phyloP scores from a whole-genome alignment of 2,797 vertebrate species.

The Chromobotia macracanthus region DNA sequence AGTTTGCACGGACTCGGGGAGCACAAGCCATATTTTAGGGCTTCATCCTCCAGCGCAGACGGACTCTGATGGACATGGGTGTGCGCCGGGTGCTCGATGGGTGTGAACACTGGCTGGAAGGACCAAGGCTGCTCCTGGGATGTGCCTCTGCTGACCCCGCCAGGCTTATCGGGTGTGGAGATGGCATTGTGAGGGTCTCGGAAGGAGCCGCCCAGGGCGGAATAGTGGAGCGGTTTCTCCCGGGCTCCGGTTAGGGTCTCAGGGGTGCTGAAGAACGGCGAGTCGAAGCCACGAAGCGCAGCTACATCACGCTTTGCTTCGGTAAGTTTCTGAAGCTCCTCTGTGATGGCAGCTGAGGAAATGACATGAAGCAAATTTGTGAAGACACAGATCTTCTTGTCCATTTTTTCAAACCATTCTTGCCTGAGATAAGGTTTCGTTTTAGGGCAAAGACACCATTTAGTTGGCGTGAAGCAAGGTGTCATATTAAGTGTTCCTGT shows the following conservation, averaged over 20 bases:
- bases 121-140: slow-evolving; percentile 75
- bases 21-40: slow-evolving; percentile 73
- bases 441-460: too few species aligned
- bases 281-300: slow-evolving; percentile 87
- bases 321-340: slow-evolving; percentile 92
- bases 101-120: slow-evolving; percentile 85
- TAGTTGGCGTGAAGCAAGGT: not conserved
- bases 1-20: slow-evolving; percentile 87
- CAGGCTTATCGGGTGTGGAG: slow-evolving; percentile 80
- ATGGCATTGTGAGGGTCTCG: slow-evolving; percentile 60
- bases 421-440: too few species aligned
- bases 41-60: slow-evolving; percentile 70
- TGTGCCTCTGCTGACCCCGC: slow-evolving; percentile 61
- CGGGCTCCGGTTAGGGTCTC: slow-evolving; percentile 83
- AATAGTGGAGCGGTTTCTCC: slow-evolving; percentile 67
- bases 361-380: slow-evolving; percentile 7
- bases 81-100: slow-evolving; percentile 83
- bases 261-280: slow-evolving; percentile 88
- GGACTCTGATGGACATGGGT: slow-evolving; percentile 67
- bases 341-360: slow-evolving; percentile 88
- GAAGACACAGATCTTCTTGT: slow-evolving; percentile 63
- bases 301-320: slow-evolving; percentile 81
- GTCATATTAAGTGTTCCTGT: too few species aligned
- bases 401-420: too few species aligned
- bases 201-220: slow-evolving; percentile 51